phyloP scores from a whole-genome alignment of 2,113 vertebrate species.

The Melozone crissalis region DNA sequence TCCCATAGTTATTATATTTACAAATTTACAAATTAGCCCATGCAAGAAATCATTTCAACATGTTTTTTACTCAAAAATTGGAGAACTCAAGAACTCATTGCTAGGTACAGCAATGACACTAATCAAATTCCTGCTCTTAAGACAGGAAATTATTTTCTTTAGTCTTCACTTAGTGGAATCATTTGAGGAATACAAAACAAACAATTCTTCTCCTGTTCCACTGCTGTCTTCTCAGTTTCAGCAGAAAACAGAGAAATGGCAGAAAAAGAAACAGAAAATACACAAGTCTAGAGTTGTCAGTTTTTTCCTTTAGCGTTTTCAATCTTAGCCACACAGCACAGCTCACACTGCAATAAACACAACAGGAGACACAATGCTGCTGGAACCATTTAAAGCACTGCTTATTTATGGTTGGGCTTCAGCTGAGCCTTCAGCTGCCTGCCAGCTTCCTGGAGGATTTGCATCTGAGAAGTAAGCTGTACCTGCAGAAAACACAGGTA shows the following conservation, averaged over 20 bases:
- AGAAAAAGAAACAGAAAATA: not conserved
- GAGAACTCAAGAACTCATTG: not conserved
- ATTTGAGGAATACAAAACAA: not conserved
- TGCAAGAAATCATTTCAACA: not conserved
- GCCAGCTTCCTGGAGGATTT: not conserved
- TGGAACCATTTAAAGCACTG: not conserved
- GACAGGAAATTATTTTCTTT: not conserved
- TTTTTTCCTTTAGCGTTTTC: not conserved
- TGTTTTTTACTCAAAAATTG: constrained; percentile 11
- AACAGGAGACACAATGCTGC: not conserved
- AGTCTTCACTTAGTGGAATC: not conserved
- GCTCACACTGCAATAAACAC: not conserved
- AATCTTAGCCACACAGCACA: not conserved
- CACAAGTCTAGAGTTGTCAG: not conserved
- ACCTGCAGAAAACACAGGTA: not conserved
- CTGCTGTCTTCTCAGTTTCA: not conserved
- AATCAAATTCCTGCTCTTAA: not conserved
- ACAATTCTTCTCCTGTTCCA: not conserved
- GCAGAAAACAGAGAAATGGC: not conserved
- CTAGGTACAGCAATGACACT: not conserved
- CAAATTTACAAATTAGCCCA: not conserved
- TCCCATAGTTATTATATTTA: not conserved
- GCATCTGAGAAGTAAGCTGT: not conserved
- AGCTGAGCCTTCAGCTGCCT: not conserved
- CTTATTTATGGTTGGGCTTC: not conserved